Percentiles rank a stretch among this genome's conserved stretches.
Conservation (phyloP, 2,797 vertebrate species). For the Eupleurogrammus muticus region DNA sequence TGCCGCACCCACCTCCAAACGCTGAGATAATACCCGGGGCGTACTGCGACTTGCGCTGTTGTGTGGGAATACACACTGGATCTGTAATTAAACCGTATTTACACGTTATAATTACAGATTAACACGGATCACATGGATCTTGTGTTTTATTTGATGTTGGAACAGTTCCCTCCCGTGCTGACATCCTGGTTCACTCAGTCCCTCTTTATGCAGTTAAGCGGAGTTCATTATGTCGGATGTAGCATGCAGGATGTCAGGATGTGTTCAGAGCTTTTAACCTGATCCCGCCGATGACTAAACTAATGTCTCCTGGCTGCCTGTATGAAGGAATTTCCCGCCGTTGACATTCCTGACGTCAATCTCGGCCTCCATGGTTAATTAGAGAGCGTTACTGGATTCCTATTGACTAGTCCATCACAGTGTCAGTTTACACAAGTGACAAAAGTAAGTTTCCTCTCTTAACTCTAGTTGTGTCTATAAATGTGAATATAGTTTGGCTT, state of each 20-base stretch:
- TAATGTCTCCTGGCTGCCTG: not conserved
- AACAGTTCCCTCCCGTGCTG: not conserved
- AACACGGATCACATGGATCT: constrained; percentile 23
- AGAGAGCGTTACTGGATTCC: not conserved
- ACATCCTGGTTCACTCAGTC: constrained; percentile 48
- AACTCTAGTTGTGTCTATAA: not conserved
- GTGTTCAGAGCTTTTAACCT: constrained; percentile 6
- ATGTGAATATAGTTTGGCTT: not conserved
- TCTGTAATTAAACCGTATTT: constrained; percentile 53
- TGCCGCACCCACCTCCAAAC: constrained; percentile 47
- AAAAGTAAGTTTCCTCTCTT: not conserved
- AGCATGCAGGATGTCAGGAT: constrained; percentile 28
- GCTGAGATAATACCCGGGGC: constrained; percentile 17
- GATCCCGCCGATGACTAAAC: not conserved
- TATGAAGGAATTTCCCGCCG: constrained; percentile 3
- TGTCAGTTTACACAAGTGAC: not conserved
- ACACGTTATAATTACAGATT: constrained; percentile 36
- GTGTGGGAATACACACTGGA: constrained; percentile 29
- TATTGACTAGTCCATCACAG: not conserved
- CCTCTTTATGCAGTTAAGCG: constrained; percentile 1
- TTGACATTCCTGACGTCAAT: not conserved
- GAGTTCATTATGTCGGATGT: constrained; percentile 19
- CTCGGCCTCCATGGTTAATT: not conserved
- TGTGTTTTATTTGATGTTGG: constrained; percentile 36
- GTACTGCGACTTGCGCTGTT: constrained; percentile 20